Conservation (phyloP, 1,140 invertebrate genomes). For the Drosophila arizonae region DNA sequence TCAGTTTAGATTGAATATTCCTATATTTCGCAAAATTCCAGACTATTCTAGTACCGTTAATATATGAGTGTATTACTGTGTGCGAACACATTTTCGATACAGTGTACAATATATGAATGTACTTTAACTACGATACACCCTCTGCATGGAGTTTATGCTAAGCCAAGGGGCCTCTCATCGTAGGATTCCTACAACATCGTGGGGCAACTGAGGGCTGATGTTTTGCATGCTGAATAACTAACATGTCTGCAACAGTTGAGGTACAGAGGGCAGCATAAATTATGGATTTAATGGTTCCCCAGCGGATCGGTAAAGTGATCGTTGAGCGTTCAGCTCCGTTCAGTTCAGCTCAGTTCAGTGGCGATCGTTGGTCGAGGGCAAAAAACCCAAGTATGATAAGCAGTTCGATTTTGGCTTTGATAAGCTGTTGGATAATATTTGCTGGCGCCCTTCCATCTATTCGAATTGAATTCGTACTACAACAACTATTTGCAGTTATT, state of each 20-base stretch:
- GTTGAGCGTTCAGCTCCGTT: background rate
- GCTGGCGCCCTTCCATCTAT: background rate
- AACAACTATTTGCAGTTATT: background rate
- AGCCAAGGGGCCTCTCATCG: background rate
- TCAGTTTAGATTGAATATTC: too few relatives aligned
- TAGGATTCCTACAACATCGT: conserved; percentile 1
- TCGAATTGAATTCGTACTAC: background rate
- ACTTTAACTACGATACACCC: background rate
- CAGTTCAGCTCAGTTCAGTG: background rate
- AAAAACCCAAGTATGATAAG: conserved; percentile 18
- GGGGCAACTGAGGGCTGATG: conserved; percentile 1
- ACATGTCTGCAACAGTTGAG: conserved; percentile 26
- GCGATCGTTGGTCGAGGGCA: conserved; percentile 23
- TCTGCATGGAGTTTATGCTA: background rate
- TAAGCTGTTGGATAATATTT: background rate
- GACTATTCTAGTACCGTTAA: too few relatives aligned
- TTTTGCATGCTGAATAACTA: conserved; percentile 32
- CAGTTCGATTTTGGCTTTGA: background rate
- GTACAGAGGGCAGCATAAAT: conserved; percentile 52
- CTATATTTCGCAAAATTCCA: too few relatives aligned
- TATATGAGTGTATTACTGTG: too few relatives aligned
- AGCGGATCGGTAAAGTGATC: conserved; percentile 17
- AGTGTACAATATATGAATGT: too few relatives aligned
- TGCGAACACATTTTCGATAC: too few relatives aligned
- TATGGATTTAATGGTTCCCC: conserved; percentile 54